phyloP scores from a whole-genome alignment of 2,888 invertebrate species.

The Acleris emargana region DNA sequence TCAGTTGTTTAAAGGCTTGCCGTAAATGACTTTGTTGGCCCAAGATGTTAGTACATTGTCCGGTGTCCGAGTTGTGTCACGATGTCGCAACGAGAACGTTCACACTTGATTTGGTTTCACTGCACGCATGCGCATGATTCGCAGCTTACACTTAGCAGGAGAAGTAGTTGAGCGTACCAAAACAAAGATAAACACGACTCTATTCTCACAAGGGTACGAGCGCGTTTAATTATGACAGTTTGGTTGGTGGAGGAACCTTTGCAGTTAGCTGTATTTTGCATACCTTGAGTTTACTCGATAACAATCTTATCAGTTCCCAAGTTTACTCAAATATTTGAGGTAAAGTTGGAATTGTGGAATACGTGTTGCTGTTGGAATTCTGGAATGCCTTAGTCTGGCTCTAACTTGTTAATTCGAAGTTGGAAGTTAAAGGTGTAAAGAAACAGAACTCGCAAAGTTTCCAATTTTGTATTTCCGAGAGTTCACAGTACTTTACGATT shows the following conservation, averaged over 20 bases:
- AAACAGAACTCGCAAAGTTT: too few species aligned
- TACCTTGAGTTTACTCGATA: constrained; percentile 26
- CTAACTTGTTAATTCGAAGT: too few species aligned
- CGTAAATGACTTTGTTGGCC: constrained; percentile 26
- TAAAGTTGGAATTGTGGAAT: constrained; percentile 6
- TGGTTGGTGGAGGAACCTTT: too few species aligned
- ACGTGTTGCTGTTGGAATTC: background rate
- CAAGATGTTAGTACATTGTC: constrained; percentile 36
- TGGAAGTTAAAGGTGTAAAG: too few species aligned
- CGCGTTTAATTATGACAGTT: too few species aligned
- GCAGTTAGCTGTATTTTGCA: constrained; percentile 23
- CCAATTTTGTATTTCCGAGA: too few species aligned
- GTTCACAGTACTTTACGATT: too few species aligned
- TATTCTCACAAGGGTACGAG: too few species aligned
- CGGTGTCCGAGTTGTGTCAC: constrained; percentile 51
- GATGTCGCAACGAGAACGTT: constrained; percentile 58
- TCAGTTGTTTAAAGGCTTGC: constrained; percentile 19
- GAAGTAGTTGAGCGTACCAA: too few species aligned
- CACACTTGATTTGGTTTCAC: constrained; percentile 68
- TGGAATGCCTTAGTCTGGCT: background rate
- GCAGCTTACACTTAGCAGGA: constrained; percentile 6
- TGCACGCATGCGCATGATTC: constrained; percentile 55
- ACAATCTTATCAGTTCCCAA: constrained; percentile 28
- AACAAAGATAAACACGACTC: too few species aligned
- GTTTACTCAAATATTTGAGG: constrained; percentile 15